Evolutionary conservation across 2,113 vertebrate genomes (phyloP).

Genomic region (Polypterus senegalus): DNA sequence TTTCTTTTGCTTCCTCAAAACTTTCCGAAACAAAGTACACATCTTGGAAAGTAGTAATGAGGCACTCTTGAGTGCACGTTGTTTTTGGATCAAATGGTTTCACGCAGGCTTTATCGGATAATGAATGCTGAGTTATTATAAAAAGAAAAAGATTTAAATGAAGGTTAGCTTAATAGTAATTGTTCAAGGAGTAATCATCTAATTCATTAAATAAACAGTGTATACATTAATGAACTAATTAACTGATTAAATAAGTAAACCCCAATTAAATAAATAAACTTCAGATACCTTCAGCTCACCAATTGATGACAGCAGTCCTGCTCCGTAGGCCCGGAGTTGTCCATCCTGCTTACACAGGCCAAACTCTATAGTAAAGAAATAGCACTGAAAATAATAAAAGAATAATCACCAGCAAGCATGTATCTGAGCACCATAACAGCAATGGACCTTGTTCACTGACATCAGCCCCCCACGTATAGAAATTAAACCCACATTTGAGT

Average conservation of each 20-base stretch:
- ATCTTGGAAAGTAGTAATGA: constrained; percentile 94
- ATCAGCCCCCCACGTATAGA: no score
- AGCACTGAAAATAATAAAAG: constrained; percentile 60
- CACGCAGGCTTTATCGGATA: constrained; percentile 81
- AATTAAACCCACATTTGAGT: no score
- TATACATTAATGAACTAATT: neutral
- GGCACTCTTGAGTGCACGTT: constrained; percentile 85
- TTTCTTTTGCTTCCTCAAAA: constrained; percentile 96
- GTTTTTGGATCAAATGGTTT: constrained; percentile 86
- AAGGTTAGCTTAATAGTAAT: constrained; percentile 30
- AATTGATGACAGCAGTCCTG: constrained; percentile 89
- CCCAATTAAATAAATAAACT: constrained; percentile 4
- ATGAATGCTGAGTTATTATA: constrained; percentile 68
- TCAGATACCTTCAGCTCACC: constrained; percentile 77
- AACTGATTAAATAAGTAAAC: neutral
- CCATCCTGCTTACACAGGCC: constrained; percentile 95
- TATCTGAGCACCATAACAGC: no score
- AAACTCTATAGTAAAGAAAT: constrained; percentile 97
- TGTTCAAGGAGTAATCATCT: constrained; percentile 19
- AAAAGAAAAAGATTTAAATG: neutral
- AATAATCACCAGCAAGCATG: neutral
- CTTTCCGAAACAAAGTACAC: constrained; percentile 93
- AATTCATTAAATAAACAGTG: neutral
- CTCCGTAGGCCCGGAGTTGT: constrained; percentile 88
- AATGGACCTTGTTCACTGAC: no score